phyloP scores from a whole-genome alignment of 92 coral and sea anemone species.

The Epizoanthus ramosus region DNA sequence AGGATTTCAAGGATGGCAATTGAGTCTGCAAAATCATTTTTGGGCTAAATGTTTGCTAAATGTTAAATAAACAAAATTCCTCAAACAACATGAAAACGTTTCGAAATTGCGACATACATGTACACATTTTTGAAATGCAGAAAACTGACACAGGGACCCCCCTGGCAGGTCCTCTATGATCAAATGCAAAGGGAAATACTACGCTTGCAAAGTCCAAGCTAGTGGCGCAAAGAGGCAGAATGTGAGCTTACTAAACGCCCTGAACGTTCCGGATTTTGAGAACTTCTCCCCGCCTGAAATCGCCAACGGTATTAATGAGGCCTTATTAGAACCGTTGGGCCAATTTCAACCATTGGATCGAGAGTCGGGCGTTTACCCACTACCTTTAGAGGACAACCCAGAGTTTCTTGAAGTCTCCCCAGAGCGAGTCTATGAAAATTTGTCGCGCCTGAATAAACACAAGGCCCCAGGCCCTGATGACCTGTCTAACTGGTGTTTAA shows the following conservation, averaged over 20 bases:
- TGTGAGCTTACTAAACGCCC: conserved; percentile 2
- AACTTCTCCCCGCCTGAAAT: conserved; percentile 56
- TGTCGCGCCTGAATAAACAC: conserved; percentile 46
- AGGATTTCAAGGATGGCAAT: no score
- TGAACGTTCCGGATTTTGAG: conserved; percentile 41
- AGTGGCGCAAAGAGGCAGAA: no score
- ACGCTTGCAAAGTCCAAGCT: conserved; percentile 40
- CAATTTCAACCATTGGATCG: conserved; percentile 53
- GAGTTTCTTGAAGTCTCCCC: conserved; percentile 43
- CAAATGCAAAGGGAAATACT: conserved; percentile 35
- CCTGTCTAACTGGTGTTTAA: conserved; percentile 46
- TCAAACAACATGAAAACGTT: no score
- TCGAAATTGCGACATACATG: no score
- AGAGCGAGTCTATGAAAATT: conserved; percentile 42
- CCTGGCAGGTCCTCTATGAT: no score
- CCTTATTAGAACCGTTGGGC: conserved; percentile 56
- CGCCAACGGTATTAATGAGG: conserved; percentile 57
- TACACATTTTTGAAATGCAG: no score
- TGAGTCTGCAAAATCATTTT: no score
- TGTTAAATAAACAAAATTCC: no score
- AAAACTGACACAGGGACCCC: no score
- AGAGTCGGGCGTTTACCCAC: conserved; percentile 55
- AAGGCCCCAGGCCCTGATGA: conserved; percentile 57
- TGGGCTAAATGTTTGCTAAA: no score
- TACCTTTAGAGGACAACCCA: conserved; percentile 54